Evolutionary conservation across 1,140 invertebrate species (phyloP).

Genomic region (Procambarus virginalis): DNA sequence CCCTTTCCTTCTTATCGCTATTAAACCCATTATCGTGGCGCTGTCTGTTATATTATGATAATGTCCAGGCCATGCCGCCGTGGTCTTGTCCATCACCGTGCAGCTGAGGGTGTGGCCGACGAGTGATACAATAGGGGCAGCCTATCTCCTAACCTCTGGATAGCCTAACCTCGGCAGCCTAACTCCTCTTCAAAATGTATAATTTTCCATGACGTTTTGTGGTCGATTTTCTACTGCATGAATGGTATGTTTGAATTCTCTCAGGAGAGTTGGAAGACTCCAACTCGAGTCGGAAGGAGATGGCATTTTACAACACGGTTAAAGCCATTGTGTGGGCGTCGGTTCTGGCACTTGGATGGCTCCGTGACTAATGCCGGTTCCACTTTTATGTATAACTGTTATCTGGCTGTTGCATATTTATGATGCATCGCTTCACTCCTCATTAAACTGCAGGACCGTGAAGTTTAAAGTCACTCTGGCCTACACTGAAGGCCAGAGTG

Average conservation of each 20-base stretch:
- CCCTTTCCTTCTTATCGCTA: background rate
- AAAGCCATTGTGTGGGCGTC: background rate
- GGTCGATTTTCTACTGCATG: background rate
- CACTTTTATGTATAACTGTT: background rate
- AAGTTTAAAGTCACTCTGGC: too few species aligned
- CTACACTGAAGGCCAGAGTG: background rate
- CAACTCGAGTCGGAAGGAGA: background rate
- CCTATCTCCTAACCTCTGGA: too few species aligned
- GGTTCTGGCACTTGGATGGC: background rate
- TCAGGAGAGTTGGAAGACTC: too few species aligned
- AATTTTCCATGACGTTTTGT: background rate
- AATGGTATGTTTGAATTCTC: background rate
- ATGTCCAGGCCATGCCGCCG: background rate
- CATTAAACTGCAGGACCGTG: too few species aligned
- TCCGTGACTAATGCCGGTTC: background rate
- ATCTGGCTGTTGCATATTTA: constrained; percentile 11
- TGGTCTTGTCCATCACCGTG: background rate
- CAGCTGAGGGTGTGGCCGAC: background rate
- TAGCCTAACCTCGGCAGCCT: background rate
- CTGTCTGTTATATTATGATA: constrained; percentile 8
- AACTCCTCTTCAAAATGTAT: background rate
- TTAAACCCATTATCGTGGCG: constrained; percentile 3
- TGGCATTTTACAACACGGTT: background rate
- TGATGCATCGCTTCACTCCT: background rate
- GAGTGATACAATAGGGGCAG: background rate